phyloP scores from a whole-genome alignment of 2,113 vertebrate genomes.

The Scortum barcoo region DNA sequence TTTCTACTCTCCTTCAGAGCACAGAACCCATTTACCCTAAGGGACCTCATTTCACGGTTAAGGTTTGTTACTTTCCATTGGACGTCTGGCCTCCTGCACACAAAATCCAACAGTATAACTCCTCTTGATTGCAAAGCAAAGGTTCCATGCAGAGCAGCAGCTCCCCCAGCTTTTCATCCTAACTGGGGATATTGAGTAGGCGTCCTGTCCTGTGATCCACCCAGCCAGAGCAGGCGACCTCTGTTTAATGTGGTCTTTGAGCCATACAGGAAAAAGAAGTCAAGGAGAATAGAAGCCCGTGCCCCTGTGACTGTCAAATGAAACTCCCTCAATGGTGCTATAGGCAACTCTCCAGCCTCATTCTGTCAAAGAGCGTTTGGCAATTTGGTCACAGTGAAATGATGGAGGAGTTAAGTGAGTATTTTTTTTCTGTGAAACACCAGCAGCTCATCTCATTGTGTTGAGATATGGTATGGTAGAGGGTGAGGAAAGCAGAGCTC shows the following conservation, averaged over 20 bases:
- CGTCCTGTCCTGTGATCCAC: conserved; percentile 42
- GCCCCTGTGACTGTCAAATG: conserved; percentile 38
- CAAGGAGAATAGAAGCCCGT: conserved; percentile 18
- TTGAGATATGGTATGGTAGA: conserved; percentile 16
- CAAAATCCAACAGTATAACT: conserved; percentile 14
- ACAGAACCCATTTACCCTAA: conserved; percentile 9
- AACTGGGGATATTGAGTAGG: conserved; percentile 41
- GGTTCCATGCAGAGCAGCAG: conserved; percentile 8
- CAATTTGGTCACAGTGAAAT: conserved; percentile 64
- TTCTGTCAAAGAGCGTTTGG: conserved; percentile 64
- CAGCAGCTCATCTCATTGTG: conserved; percentile 33
- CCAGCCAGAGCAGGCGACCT: conserved; percentile 6
- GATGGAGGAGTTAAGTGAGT: conserved; percentile 40
- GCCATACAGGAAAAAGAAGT: conserved; percentile 31
- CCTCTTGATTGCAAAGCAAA: conserved; percentile 21
- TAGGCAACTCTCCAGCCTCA: conserved; percentile 64
- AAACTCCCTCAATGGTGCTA: conserved; percentile 57
- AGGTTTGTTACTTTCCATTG: conserved; percentile 24
- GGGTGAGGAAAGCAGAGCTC: conserved; percentile 16
- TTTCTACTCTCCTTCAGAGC: not conserved
- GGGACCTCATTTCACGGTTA: conserved; percentile 25
- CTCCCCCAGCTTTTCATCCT: conserved; percentile 19
- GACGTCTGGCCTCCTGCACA: conserved; percentile 11
- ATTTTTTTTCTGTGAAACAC: conserved; percentile 27
- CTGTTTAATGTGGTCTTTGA: conserved; percentile 32